Percentiles rank a stretch among this genome's conserved stretches.
Evolutionary conservation across 2,797 vertebrate genomes (phyloP).

Genomic region (Cyclopterus lumpus): DNA sequence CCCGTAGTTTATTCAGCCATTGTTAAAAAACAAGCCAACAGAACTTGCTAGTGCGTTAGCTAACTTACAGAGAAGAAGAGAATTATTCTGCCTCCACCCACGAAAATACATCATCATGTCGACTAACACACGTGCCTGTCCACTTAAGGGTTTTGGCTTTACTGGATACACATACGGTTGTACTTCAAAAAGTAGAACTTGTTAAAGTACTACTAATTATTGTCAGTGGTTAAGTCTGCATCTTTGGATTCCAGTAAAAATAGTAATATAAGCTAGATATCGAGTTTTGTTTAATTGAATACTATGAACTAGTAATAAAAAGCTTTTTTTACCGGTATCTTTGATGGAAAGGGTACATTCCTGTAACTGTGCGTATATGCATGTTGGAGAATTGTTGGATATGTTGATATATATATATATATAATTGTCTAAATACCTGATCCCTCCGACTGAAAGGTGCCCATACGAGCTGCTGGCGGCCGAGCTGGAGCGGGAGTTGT

Average conservation of each 20-base stretch:
- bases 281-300: neutral
- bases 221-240: neutral
- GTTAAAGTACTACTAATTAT: neutral
- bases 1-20: neutral
- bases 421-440: constrained; percentile 60
- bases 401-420: too few relatives aligned
- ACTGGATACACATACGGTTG: neutral
- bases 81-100: neutral
- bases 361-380: neutral
- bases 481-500: constrained; percentile 97
- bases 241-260: neutral
- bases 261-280: too few relatives aligned
- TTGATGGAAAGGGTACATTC: neutral
- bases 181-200: neutral
- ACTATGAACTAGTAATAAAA: too few relatives aligned
- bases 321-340: neutral
- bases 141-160: neutral
- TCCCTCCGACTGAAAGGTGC: constrained; percentile 92
- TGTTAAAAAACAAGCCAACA: neutral
- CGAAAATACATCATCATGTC: neutral
- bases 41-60: neutral
- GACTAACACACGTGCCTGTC: neutral
- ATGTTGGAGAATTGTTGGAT: neutral
- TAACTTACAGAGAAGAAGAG: too few relatives aligned
- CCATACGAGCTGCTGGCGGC: constrained; percentile 97